Conservation (phyloP, 2,113 vertebrate species). For the Corynorhinus townsendii region DNA sequence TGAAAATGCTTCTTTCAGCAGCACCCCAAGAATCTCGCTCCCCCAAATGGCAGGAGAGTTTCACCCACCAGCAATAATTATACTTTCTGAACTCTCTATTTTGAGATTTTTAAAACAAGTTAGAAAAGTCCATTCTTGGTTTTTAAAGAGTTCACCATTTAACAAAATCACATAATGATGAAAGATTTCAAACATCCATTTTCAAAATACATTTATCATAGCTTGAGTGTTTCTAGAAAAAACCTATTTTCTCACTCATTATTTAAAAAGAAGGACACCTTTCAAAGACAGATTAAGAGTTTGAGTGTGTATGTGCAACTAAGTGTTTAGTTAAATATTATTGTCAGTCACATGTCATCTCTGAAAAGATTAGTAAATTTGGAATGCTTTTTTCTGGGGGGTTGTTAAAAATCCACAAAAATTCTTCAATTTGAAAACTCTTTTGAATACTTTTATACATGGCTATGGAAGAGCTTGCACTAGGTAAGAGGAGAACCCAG, state of each 20-base stretch:
- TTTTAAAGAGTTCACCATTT: neutral
- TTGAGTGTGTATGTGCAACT: neutral
- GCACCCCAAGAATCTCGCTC: too few species aligned
- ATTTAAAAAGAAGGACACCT: neutral
- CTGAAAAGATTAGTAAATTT: neutral
- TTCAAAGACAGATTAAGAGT: neutral
- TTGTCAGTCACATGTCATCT: neutral
- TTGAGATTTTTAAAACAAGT: neutral
- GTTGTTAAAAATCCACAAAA: neutral
- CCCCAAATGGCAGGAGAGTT: too few species aligned
- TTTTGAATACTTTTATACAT: neutral
- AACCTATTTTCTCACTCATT: neutral
- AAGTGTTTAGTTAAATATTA: neutral
- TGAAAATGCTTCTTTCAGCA: too few species aligned
- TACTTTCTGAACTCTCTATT: neutral
- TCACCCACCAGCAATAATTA: neutral
- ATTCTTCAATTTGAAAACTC: neutral
- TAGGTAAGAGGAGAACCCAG: neutral
- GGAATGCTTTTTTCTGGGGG: neutral
- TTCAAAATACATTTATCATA: neutral
- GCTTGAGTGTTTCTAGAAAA: neutral
- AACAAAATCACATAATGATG: neutral
- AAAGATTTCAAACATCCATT: conserved; percentile 10
- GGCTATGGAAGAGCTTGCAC: neutral
- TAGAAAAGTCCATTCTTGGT: neutral